phyloP scores from a whole-genome alignment of 35 echinoderm and acorn worm species.

The Holothuria glaberrima region DNA sequence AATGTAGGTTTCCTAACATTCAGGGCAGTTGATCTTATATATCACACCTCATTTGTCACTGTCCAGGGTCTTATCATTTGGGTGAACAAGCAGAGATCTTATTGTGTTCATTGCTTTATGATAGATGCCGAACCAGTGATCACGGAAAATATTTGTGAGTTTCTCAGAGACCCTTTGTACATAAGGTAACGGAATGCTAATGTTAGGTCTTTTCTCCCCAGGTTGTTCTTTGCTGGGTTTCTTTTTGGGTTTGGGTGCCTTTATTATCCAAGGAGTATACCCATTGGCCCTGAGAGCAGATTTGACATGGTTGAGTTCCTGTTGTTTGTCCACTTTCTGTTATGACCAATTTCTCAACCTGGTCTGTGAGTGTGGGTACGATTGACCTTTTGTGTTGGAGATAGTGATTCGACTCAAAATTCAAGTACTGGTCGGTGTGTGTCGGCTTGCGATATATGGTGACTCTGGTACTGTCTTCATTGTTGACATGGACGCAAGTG shows the following conservation, averaged over 20 bases:
- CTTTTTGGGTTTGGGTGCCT: conserved; percentile 29
- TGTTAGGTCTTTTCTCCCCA: too few relatives aligned
- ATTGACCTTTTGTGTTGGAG: conserved; percentile 63
- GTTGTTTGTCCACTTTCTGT: conserved; percentile 8
- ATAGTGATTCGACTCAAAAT: conserved; percentile 56
- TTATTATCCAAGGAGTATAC: too few relatives aligned
- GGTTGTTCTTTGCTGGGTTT: conserved; percentile 28
- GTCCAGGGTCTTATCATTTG: conserved; percentile 44
- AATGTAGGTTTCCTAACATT: conserved; percentile 4
- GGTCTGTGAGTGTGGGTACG: conserved; percentile 42
- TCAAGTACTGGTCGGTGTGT: conserved; percentile 63
- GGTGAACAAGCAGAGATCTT: conserved; percentile 25
- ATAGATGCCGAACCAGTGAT: conserved; percentile 22
- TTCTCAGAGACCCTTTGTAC: conserved; percentile 29
- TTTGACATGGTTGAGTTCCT: not conserved
- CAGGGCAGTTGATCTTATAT: conserved; percentile 27
- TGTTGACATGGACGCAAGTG: conserved; percentile 35
- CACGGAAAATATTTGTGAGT: conserved; percentile 7
- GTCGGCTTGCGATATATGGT: too few relatives aligned
- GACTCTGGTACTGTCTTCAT: conserved; percentile 37
- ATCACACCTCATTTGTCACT: too few relatives aligned
- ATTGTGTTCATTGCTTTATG: conserved; percentile 43
- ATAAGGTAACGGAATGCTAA: conserved; percentile 9
- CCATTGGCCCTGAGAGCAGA: too few relatives aligned
- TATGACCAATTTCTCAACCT: conserved; percentile 29